These are phyloP conservation scores for Scaptomyza caliginosa DNA, from an alignment of 2,888 invertebrate genomes.

Conservation along the genomic window DNA sequence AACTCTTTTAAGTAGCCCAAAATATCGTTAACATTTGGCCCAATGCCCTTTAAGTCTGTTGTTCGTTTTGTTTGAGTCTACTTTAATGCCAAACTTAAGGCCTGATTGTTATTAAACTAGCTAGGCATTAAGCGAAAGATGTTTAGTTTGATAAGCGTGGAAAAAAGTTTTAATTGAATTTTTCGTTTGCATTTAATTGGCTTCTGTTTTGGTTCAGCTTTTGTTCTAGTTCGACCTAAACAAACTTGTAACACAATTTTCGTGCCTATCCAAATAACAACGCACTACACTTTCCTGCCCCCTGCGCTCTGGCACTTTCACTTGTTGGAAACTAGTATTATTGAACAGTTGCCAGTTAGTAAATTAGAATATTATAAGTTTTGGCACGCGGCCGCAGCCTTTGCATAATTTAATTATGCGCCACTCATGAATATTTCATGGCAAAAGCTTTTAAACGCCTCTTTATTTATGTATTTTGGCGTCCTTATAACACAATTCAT, in stretches of 20 bases:
- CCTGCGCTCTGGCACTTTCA: conserved; percentile 8
- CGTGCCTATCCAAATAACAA: conserved; percentile 46
- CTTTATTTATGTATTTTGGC: conserved; percentile 68
- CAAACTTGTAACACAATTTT: conserved; percentile 40
- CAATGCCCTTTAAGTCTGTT: conserved; percentile 55
- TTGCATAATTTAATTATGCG: conserved; percentile 74
- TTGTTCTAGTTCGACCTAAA: conserved; percentile 31
- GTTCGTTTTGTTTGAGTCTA: conserved; percentile 6
- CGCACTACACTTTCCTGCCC: conserved; percentile 11
- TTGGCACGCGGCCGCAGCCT: conserved; percentile 69
- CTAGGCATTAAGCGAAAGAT: conserved; percentile 28
- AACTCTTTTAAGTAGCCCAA: conserved; percentile 19
- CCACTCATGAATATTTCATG: conserved; percentile 68
- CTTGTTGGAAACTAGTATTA: conserved; percentile 41
- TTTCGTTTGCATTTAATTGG: conserved; percentile 50
- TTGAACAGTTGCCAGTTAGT: conserved; percentile 75
- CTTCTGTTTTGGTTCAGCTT: neutral
- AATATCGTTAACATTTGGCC: conserved; percentile 46
- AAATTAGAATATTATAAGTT: conserved; percentile 73
- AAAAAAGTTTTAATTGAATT: conserved; percentile 66
- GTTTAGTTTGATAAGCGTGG: conserved; percentile 42
- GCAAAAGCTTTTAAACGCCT: conserved; percentile 66
- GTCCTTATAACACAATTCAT: conserved; percentile 18
- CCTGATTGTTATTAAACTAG: conserved; percentile 41
- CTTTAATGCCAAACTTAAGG: conserved; percentile 27